Evolutionary conservation across 2,797 vertebrate species (phyloP).

Genomic region (Acanthurus leucopareius): DNA sequence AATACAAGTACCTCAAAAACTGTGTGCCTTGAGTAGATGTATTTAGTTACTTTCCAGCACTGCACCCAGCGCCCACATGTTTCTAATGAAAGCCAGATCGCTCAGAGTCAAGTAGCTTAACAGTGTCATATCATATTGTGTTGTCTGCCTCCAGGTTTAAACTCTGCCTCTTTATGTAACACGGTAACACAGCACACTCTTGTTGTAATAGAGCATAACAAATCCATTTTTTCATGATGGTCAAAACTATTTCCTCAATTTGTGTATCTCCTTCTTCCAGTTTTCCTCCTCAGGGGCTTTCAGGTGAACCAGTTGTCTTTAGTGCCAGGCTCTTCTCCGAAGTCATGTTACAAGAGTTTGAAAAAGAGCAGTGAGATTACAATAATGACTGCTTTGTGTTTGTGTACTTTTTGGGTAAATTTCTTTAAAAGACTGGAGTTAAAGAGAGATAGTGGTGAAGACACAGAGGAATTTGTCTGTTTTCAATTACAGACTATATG

Average conservation of each 20-base stretch:
- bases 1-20: too few relatives aligned
- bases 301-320: conserved; percentile 35
- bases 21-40: background rate
- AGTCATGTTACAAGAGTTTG: background rate
- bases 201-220: conserved; percentile 21
- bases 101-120: conserved; percentile 13
- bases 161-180: background rate
- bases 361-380: too few relatives aligned
- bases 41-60: background rate
- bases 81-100: conserved; percentile 22
- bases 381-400: too few relatives aligned
- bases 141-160: conserved; percentile 31
- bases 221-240: conserved; percentile 45
- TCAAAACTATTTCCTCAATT: conserved; percentile 44
- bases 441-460: too few relatives aligned
- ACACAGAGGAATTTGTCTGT: too few relatives aligned
- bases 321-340: conserved; percentile 30
- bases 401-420: too few relatives aligned
- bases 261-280: conserved; percentile 21
- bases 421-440: too few relatives aligned
- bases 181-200: conserved; percentile 1
- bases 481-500: too few relatives aligned
- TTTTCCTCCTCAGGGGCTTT: conserved; percentile 18
- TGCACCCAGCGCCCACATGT: conserved; percentile 33
- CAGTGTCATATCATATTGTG: background rate